Percentiles rank a stretch among this genome's conserved stretches.
phyloP scores from a whole-genome alignment of 2,113 vertebrate genomes.

The Alouatta palliata region DNA sequence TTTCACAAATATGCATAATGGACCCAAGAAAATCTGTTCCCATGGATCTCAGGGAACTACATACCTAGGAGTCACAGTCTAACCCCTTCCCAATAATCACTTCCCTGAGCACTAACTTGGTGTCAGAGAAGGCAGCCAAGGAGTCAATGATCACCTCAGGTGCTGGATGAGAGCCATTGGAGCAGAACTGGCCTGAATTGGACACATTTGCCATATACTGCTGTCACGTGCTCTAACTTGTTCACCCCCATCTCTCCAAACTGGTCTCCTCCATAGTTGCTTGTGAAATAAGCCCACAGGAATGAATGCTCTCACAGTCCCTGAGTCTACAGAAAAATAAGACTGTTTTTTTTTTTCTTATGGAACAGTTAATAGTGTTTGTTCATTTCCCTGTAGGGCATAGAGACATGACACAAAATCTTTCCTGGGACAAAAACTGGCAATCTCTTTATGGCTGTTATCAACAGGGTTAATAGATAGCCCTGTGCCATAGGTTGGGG shows the following conservation, averaged over 20 bases:
- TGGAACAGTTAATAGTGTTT: neutral
- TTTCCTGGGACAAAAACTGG: conserved; percentile 1
- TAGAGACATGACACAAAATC: conserved; percentile 35
- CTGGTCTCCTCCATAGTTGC: neutral
- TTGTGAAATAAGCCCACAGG: conserved; percentile 27
- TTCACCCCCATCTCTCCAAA: neutral
- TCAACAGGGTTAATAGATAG: conserved; percentile 18
- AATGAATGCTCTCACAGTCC: conserved; percentile 3
- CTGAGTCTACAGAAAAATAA: conserved; percentile 48
- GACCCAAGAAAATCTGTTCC: neutral
- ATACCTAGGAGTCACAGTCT: neutral
- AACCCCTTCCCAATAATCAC: neutral
- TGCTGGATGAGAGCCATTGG: conserved; percentile 23
- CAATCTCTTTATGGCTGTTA: conserved; percentile 39
- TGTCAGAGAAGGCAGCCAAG: conserved; percentile 8
- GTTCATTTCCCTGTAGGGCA: conserved; percentile 21
- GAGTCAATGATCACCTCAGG: conserved; percentile 39
- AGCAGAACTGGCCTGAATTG: neutral
- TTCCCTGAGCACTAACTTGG: neutral
- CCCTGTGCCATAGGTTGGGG: neutral
- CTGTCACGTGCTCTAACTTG: neutral
- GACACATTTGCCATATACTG: conserved; percentile 35
- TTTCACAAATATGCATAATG: neutral
- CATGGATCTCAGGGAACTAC: neutral
- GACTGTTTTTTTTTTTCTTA: conserved; percentile 26